A percentile compares a stretch with the other conserved stretches of the same genome.
These are phyloP conservation scores for Brachionus rubens DNA, from an alignment of 1,140 invertebrate species.

Conservation along the genomic window DNA sequence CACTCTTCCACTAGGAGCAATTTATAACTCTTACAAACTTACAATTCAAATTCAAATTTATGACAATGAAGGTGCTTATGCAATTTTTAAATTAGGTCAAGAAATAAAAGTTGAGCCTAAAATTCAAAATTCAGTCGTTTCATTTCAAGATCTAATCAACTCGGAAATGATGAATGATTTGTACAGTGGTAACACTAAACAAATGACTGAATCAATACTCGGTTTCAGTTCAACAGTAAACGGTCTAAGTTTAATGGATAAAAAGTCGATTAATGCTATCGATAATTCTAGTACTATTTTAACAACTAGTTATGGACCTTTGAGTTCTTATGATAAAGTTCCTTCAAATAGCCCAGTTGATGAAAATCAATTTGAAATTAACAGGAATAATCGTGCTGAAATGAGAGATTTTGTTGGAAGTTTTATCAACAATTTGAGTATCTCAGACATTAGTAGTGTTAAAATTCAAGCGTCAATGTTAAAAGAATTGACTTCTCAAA, in stretches of 20 bases:
- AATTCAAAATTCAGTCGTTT: not conserved
- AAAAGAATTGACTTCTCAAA: not conserved
- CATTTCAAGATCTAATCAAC: not conserved
- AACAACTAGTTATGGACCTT: not conserved
- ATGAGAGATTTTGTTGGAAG: slow-evolving; percentile 10
- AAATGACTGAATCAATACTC: not conserved
- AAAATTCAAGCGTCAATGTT: slow-evolving; percentile 27
- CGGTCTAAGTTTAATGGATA: slow-evolving; percentile 1
- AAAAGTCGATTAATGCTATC: not conserved
- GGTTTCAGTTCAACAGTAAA: slow-evolving; percentile 1
- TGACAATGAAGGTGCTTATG: slow-evolving; percentile 27
- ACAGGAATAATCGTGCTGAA: slow-evolving; percentile 17
- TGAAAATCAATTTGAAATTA: slow-evolving; percentile 3
- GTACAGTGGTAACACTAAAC: not conserved
- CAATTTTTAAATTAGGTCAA: not conserved
- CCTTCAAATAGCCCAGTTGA: not conserved
- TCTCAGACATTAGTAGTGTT: slow-evolving; percentile 12
- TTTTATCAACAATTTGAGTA: slow-evolving; percentile 12
- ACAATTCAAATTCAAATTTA: not conserved
- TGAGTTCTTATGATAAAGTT: not conserved
- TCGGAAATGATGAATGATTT: not conserved
- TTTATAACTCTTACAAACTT: slow-evolving; percentile 5
- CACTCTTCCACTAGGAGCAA: slow-evolving; percentile 7
- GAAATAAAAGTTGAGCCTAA: slow-evolving; percentile 5
- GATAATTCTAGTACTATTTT: not conserved